Evolutionary conservation across 2,113 vertebrate genomes (phyloP), one percentile per base, ranked within the genome.

Genomic region (Myiozetetes cayanensis): DNA sequence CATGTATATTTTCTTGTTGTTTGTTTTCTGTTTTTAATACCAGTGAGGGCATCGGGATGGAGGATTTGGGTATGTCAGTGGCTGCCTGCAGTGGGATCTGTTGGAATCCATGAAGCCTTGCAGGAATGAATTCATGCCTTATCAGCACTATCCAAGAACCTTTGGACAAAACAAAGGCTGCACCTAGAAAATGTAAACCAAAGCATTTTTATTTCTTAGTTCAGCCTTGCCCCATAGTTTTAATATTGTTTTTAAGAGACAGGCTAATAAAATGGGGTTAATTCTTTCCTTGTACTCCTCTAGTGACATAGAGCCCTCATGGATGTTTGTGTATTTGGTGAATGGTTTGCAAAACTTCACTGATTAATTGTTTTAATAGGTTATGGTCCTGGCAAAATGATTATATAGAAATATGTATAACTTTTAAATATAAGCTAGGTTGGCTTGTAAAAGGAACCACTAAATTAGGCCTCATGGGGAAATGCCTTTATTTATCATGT

Each of bases 261-360:
- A 24, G 30, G 6, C 8, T 47, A 37, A 59, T 66, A 30, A 83
- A 83, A 22, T 20, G 10, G 2, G 17, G 24, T 27, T 47, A 1
- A 4, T 88, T 65, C 50, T 77, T 68, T 41, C 24, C 28, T 85
- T 72, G 1, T 16, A 2, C 9, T 62, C 9, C 27, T 68, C 14
- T 27, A 0, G 52, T 85, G 49, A 27, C 6, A 0, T 0, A 35
- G 81, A 47, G 5, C 15, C 37, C 50, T 55, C 15, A 0, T 21
- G 27, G 25, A 43, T 0, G 1, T 65, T 47, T 44, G 30, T 66
- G 27, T 59, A 2, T 84, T 71, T 68, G 39, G 19, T 25, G 10
- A 41, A 28, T 31, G 43, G 24, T 46, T 56, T 84, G 39, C 41
- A 78, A 5, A 84, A 31, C 27, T 31, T 74, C 11, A 5, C 33